These are phyloP conservation scores for Syngnathus acus DNA, from an alignment of 2,797 vertebrate genomes.

Conservation along the genomic window DNA sequence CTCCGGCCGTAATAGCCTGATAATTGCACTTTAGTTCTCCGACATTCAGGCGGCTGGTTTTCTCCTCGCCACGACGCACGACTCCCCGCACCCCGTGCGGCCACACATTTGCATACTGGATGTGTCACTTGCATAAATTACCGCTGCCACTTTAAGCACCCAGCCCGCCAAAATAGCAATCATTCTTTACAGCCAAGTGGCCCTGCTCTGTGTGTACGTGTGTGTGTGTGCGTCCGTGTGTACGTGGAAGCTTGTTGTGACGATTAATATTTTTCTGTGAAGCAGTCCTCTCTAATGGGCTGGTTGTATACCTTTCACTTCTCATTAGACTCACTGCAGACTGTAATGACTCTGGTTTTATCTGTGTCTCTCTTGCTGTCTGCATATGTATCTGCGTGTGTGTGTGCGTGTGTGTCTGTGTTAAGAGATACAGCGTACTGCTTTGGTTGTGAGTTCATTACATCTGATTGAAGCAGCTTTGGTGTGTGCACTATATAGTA, in stretches of 20 bases:
- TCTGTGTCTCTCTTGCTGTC: slow-evolving; percentile 37
- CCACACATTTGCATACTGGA: slow-evolving; percentile 78
- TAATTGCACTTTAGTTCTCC: slow-evolving; percentile 80
- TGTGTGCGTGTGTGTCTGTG: slow-evolving; percentile 15
- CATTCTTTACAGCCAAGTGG: slow-evolving; percentile 70
- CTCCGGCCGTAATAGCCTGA: slow-evolving; percentile 75
- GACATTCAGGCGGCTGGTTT: slow-evolving; percentile 70
- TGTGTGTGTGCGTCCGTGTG: slow-evolving; percentile 11
- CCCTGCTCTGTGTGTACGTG: slow-evolving; percentile 23
- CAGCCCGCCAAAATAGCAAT: slow-evolving; percentile 73
- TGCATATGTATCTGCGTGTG: slow-evolving; percentile 12
- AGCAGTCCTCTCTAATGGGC: slow-evolving; percentile 68
- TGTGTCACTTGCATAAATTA: slow-evolving; percentile 81
- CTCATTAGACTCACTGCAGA: slow-evolving; percentile 64
- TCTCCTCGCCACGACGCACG: slow-evolving; percentile 53
- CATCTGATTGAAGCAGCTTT: slow-evolving; percentile 51
- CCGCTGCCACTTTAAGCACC: slow-evolving; percentile 69
- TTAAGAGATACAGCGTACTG: slow-evolving; percentile 21
- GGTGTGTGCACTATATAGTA: slow-evolving; percentile 33
- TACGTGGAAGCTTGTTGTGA: slow-evolving; percentile 66
- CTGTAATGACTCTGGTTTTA: slow-evolving; percentile 50
- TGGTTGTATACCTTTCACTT: slow-evolving; percentile 73
- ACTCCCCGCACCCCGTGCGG: slow-evolving; percentile 59
- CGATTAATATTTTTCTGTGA: slow-evolving; percentile 74
- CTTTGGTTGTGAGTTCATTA: slow-evolving; percentile 41